phyloP scores from a whole-genome alignment of 2,797 vertebrate species.

The Remorina albescens region DNA sequence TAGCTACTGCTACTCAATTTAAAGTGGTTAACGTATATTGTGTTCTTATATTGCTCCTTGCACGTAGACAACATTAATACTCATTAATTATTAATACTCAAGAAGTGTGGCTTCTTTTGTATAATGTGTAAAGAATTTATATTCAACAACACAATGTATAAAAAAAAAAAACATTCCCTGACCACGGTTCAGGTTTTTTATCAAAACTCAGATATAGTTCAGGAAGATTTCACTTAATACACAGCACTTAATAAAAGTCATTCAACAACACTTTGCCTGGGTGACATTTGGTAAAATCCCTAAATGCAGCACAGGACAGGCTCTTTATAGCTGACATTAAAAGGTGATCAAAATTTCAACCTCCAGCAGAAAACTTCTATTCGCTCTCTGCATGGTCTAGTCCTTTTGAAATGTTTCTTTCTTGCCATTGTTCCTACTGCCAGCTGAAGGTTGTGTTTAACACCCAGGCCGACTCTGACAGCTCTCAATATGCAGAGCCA shows the following conservation, averaged over 20 bases:
- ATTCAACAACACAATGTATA: not conserved
- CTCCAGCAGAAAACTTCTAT: slow-evolving; percentile 47
- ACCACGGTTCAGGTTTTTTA: not conserved
- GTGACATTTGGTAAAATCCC: slow-evolving; percentile 21
- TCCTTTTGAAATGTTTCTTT: slow-evolving; percentile 62
- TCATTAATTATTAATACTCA: no score
- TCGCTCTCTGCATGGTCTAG: slow-evolving; percentile 53
- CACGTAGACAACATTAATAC: not conserved
- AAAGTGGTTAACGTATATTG: not conserved
- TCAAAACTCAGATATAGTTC: not conserved
- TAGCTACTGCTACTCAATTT: not conserved
- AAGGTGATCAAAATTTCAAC: slow-evolving; percentile 63
- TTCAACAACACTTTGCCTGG: slow-evolving; percentile 3
- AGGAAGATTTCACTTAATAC: not conserved
- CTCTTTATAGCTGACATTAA: slow-evolving; percentile 47
- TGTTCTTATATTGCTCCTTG: not conserved
- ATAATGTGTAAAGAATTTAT: not conserved
- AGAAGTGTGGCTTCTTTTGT: not conserved
- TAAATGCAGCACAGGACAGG: slow-evolving; percentile 35
- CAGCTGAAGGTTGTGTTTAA: slow-evolving; percentile 75
- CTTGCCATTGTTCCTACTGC: slow-evolving; percentile 68
- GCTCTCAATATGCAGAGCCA: slow-evolving; percentile 86
- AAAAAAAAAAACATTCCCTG: not conserved
- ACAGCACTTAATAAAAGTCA: not conserved
- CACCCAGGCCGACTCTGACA: slow-evolving; percentile 80